Percentiles rank a stretch among this genome's conserved stretches.
Conservation (phyloP, 2,888 invertebrate species). For the Epirrhoe alternata region DNA sequence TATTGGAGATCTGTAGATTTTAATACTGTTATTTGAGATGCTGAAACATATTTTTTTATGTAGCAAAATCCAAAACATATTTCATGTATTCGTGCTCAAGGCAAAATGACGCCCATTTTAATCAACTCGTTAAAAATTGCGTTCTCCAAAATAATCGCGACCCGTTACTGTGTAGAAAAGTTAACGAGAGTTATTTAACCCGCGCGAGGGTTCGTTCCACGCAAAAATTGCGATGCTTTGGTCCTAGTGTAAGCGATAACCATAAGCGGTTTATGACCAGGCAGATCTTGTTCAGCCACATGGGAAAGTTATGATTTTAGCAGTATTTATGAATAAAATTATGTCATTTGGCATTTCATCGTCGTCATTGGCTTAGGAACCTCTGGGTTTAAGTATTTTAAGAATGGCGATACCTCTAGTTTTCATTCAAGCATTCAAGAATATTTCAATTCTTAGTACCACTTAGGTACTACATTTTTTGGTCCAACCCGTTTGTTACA, state of each 20-base stretch:
- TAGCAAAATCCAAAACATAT: slow-evolving; percentile 18
- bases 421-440: not conserved
- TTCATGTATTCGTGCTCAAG: slow-evolving; percentile 18
- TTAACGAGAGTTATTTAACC: slow-evolving; percentile 82
- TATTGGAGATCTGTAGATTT: no score
- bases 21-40: no score
- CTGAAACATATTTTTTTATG: not conserved
- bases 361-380: no score
- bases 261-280: not conserved
- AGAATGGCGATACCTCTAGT: no score
- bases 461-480: not conserved
- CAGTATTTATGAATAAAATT: not conserved
- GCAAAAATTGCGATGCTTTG: slow-evolving; percentile 61
- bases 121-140: slow-evolving; percentile 75
- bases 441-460: not conserved
- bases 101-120: slow-evolving; percentile 62
- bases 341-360: no score
- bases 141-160: slow-evolving; percentile 74
- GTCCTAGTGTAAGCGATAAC: slow-evolving; percentile 18
- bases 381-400: no score
- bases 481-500: not conserved
- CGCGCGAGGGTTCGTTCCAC: slow-evolving; percentile 55
- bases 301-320: no score
- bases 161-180: slow-evolving; percentile 71
- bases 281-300: no score